Evolutionary conservation across 2,888 invertebrate genomes (phyloP).

Genomic region (Clanis bilineata): DNA sequence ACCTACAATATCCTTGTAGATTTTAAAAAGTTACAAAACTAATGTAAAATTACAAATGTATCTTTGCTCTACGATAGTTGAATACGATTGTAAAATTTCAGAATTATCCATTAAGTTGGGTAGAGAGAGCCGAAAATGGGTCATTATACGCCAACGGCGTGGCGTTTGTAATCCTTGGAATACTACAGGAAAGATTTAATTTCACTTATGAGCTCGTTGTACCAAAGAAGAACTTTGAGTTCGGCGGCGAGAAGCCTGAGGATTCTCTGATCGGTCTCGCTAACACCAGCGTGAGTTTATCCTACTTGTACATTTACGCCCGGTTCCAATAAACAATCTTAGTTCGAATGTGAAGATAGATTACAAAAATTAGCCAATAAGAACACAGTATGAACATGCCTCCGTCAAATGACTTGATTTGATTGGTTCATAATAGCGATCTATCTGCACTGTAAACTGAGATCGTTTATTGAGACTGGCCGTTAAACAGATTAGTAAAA

Average conservation of each 20-base stretch:
- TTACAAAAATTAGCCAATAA: too few species aligned
- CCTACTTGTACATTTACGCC: not conserved
- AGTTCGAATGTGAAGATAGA: too few species aligned
- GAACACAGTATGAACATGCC: too few species aligned
- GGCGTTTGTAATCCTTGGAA: slow-evolving; percentile 87
- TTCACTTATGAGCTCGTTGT: slow-evolving; percentile 88
- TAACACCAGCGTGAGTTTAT: slow-evolving; percentile 76
- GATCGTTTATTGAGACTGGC: too few species aligned
- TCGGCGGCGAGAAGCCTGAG: slow-evolving; percentile 79
- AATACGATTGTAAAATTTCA: slow-evolving; percentile 36
- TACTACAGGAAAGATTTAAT: slow-evolving; percentile 86
- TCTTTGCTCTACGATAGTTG: not conserved
- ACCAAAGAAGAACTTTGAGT: slow-evolving; percentile 83
- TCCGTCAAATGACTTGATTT: too few species aligned
- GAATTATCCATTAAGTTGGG: slow-evolving; percentile 85
- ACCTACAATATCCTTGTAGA: too few species aligned
- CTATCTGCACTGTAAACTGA: too few species aligned
- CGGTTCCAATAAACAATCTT: too few species aligned
- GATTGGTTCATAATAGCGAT: too few species aligned
- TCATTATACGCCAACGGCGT: slow-evolving; percentile 85
- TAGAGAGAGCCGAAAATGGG: slow-evolving; percentile 72
- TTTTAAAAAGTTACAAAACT: too few species aligned
- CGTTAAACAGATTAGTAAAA: too few species aligned
- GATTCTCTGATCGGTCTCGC: slow-evolving; percentile 86
- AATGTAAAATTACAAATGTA: too few species aligned